Evolutionary conservation across 1,140 invertebrate genomes (phyloP), one percentile per base, ranked within the genome.

Genomic region (Amyelois transitella): DNA sequence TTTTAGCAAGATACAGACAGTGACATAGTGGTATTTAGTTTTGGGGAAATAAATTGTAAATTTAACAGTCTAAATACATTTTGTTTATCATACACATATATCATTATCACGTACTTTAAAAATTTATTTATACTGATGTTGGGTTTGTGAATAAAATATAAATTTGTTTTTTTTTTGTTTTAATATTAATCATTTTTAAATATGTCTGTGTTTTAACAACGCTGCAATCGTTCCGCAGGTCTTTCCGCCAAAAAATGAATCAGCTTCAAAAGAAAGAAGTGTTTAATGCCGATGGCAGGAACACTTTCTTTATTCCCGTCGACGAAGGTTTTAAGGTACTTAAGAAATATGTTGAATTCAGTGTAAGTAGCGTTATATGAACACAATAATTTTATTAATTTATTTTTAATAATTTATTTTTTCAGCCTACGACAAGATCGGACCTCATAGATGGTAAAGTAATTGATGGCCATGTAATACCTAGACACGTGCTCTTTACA

Each of bases 251-350:
- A 66, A 91, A 93, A 78, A 93, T 96, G 49, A 86, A 91, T 58
- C 72, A 91, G 53, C 91, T 92, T 19, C 89, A 92, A 45, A 96
- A 95, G 86, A 90, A 93, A 72, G 90, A 93, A 21, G 89, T 96
- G 25, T 96, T 94, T 77, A 91, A 91, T 64, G 90, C 91, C 18
- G 93, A 94, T 60, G 95, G 95, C 43, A 89, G 91, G 60, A 93
- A 94, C 81, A 97, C 96, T 4, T 97, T 96, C 79, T 96, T 97
- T 77, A 93, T 97, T 72, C 96, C 96, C 6, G 92, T 96, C n/a
- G 95, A 96, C 84, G 94, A 95, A 80, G 95, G 94, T 32, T 95
- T 96, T 70, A 94, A 94, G 91, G 94, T 96, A n/a, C n/a, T n/a
- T n/a, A 88, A 89, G 69, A 44, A 6, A 44, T 18, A 17, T 44